Evolutionary conservation across 2,113 vertebrate species (phyloP), one percentile per base, ranked within the genome.

Genomic region (Mirza zaza): DNA sequence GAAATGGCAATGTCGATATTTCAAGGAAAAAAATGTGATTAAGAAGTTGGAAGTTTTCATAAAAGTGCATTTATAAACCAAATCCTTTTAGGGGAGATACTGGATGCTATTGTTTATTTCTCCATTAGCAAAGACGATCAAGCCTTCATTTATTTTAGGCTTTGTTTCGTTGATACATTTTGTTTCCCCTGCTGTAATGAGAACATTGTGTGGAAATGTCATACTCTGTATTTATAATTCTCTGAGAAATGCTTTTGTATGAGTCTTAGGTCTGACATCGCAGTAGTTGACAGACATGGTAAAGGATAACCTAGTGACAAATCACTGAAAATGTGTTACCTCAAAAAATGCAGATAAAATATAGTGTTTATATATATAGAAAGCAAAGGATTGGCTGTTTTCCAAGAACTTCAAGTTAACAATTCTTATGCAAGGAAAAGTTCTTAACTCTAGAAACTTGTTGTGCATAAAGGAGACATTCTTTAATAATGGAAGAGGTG

Each of bases 401-500:
- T 91, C 84, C 48, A 87, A 94, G 97, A 94, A 95, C 82, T 81
- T 92, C 29, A 94, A 90, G 73, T 94, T 90, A 86, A 59, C 17
- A 23, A 81, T 95, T 87, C 86, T 94, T 92, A 79, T 25, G 70
- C 97, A 97, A 97, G 95, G 87, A 94, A 94, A 95, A 96, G 80
- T 92, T 90, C 71, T 88, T 94, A 75, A 86, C 36, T 85, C 73
- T 91, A 25, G 90, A 97, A 95, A 95, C 88, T 95, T 90, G 34
- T 20, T 88, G 91, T 90, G 79, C 96, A 90, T 87, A 90, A 97
- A 96, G 93, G 89, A 95, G 90, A 90, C 91, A 79, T 93, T 96
- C 92, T 97, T 96, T 91, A 96, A 93, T 92, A 86, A 88, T 91
- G 83, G 86, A 95, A 96, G 96, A 95, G 82, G 95, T 77, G 87